Evolutionary conservation across 2,888 invertebrate genomes (phyloP).

Genomic region (Tetragonula carbonaria): DNA sequence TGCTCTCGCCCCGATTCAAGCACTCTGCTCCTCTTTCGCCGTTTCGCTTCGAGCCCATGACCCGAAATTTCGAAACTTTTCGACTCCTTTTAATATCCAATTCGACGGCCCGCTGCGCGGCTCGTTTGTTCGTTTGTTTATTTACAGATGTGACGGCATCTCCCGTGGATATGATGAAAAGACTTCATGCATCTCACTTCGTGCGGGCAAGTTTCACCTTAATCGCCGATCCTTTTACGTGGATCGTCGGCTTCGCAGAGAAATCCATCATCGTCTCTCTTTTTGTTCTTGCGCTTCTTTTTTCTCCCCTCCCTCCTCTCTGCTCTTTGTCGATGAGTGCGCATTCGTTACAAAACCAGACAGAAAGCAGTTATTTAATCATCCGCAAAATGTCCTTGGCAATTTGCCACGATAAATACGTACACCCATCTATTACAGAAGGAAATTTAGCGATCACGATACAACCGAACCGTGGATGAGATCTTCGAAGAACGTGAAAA

Average conservation of each 20-base stretch:
- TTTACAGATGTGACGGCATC: slow-evolving; percentile 26
- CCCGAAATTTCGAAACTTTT: slow-evolving; percentile 42
- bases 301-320: neutral
- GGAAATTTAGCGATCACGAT: neutral
- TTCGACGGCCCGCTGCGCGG: slow-evolving; percentile 25
- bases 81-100: slow-evolving; percentile 2
- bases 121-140: slow-evolving; percentile 38
- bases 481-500: neutral
- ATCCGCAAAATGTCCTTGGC: neutral
- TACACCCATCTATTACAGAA: neutral
- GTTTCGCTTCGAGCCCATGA: slow-evolving; percentile 18
- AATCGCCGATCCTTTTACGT: slow-evolving; percentile 29
- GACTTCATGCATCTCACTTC: slow-evolving; percentile 12
- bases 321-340: neutral
- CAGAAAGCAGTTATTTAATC: neutral
- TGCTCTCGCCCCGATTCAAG: slow-evolving; percentile 28
- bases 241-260: neutral
- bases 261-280: slow-evolving; percentile 18
- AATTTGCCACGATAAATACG: neutral
- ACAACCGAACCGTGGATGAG: neutral
- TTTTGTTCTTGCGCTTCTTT: slow-evolving; percentile 6
- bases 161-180: slow-evolving; percentile 23
- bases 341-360: slow-evolving; percentile 4
- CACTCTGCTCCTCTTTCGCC: slow-evolving; percentile 3
- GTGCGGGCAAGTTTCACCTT: slow-evolving; percentile 24